phyloP scores from a whole-genome alignment of 2,113 vertebrate genomes.

The Gavialis gangeticus region DNA sequence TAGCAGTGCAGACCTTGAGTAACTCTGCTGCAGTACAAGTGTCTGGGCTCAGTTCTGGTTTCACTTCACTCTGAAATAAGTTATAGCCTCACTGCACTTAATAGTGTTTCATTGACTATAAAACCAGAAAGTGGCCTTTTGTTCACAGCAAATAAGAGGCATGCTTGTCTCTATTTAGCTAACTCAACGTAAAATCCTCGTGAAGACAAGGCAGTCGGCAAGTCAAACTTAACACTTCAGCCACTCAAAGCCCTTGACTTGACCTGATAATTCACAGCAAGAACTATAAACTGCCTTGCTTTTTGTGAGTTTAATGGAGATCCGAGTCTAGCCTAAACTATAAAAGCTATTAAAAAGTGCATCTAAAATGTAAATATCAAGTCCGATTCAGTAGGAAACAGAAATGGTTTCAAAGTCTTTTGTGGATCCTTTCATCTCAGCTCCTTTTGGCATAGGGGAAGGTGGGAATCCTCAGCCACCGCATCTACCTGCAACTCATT shows the following conservation, averaged over 20 bases:
- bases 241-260: no score
- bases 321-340: not conserved
- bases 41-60: not conserved
- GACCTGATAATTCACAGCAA: not conserved
- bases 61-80: not conserved
- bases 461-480: not conserved
- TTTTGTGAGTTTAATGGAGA: not conserved
- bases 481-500: not conserved
- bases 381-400: not conserved
- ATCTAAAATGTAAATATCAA: not conserved
- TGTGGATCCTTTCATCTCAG: not conserved
- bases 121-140: not conserved
- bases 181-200: not conserved
- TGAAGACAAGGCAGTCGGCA: not conserved
- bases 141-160: not conserved
- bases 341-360: not conserved
- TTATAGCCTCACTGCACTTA: not conserved
- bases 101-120: not conserved
- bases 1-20: not conserved
- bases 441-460: not conserved
- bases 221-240: not conserved
- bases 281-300: not conserved
- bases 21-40: not conserved
- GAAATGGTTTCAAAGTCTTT: not conserved
- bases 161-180: not conserved